phyloP scores from a whole-genome alignment of 2,888 invertebrate species.

The Brachyopa scutellaris region DNA sequence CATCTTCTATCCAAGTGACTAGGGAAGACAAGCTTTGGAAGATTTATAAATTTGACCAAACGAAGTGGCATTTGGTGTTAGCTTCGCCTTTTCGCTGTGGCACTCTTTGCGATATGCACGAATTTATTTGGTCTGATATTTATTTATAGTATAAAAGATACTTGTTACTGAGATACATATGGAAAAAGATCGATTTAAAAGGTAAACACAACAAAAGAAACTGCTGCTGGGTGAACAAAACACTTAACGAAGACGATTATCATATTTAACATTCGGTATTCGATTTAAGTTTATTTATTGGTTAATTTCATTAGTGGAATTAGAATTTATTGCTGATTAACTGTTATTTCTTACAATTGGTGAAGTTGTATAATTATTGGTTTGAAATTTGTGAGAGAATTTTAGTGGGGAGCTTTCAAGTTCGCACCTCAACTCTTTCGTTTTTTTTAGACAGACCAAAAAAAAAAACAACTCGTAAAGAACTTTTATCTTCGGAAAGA shows the following conservation, averaged over 20 bases:
- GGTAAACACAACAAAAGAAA: conserved; percentile 22
- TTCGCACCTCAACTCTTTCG: conserved; percentile 62
- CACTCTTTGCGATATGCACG: too few relatives aligned
- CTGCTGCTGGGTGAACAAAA: conserved; percentile 14
- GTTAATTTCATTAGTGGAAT: conserved; percentile 4
- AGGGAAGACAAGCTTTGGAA: background rate
- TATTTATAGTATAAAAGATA: conserved; percentile 41
- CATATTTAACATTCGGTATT: conserved; percentile 7
- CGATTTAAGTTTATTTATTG: conserved; percentile 27
- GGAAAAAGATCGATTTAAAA: conserved; percentile 8
- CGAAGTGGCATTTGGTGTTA: too few relatives aligned
- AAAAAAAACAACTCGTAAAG: too few relatives aligned
- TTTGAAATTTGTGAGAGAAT: too few relatives aligned
- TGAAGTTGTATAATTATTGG: too few relatives aligned
- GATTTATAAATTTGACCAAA: too few relatives aligned
- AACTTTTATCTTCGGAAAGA: too few relatives aligned
- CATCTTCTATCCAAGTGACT: background rate
- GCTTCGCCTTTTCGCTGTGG: too few relatives aligned
- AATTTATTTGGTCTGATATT: conserved; percentile 65
- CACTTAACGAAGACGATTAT: conserved; percentile 57
- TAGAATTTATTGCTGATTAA: background rate
- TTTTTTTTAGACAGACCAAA: too few relatives aligned
- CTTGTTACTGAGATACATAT: background rate
- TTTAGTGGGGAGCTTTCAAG: too few relatives aligned
- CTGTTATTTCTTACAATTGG: background rate